Evolutionary conservation across 2,888 invertebrate species (phyloP), one percentile per base, ranked within the genome.

Genomic region (Drosophila affinis): DNA sequence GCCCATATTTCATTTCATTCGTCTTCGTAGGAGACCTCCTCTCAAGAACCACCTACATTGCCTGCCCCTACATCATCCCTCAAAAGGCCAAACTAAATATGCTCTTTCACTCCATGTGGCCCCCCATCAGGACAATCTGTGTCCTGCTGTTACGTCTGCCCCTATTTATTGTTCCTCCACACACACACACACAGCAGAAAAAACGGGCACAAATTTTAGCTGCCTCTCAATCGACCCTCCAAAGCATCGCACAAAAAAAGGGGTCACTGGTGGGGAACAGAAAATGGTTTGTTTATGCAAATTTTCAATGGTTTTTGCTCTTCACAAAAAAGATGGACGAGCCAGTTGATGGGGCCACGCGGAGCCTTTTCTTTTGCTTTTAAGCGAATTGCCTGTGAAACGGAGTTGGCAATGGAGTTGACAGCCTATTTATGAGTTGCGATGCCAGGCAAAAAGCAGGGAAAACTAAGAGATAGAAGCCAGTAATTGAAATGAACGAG

Each of bases 271-370:
- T n/a, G 24, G 18, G 58, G 21, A 9, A 10, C 34, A 29, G 12
- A 29, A 67, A 78, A 78, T 75, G 59, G 60, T 65, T 75, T 75
- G 56, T 62, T 65, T 73, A 73, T 80, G 76, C 72, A 72, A 74
- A 74, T 79, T 57, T 56, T 57, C 57, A 48, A 49, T 55, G 51
- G 45, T 54, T 62, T 55, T 71, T 71, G 70, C 62, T 70, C 61
- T 57, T 47, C 44, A 70, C 24, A 58, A 69, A 48, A 69, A 29
- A 56, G 69, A 46, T 45, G 56, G 48, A 48, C 49, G n/a, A 27
- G n/a, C 7, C 39, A 21, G 21, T 3, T 21, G 21, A 21, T 21
- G 21, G 21, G 21, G 21, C 21, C 21, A 21, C 21, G 21, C 21
- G 21, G 21, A 21, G n/a, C 7, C 39, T 39, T n/a, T 39, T 39